Conservation (phyloP, 2,888 invertebrate species). For the Harpalus rubripes region DNA sequence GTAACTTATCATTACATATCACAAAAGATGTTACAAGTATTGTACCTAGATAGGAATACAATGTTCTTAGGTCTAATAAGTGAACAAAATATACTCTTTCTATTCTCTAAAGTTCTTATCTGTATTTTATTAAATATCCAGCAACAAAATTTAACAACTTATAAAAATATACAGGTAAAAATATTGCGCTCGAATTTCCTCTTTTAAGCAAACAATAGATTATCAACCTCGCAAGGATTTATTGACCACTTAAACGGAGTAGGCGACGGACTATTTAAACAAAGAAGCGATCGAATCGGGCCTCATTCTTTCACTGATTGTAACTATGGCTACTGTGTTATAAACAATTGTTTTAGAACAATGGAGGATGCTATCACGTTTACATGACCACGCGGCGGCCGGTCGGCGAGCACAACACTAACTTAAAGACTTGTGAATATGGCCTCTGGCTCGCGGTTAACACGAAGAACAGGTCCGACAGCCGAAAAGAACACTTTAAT, state of each 20-base stretch:
- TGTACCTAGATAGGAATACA: slow-evolving; percentile 61
- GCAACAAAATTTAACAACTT: slow-evolving; percentile 49
- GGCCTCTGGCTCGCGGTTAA: slow-evolving; percentile 44
- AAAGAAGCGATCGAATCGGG: slow-evolving; percentile 62
- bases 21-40: slow-evolving; percentile 58
- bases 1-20: slow-evolving; percentile 56
- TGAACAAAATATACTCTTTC: slow-evolving; percentile 59
- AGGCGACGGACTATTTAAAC: slow-evolving; percentile 62
- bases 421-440: slow-evolving; percentile 43
- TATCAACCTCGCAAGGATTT: slow-evolving; percentile 60
- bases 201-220: slow-evolving; percentile 54
- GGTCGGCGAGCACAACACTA: slow-evolving; percentile 24
- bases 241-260: slow-evolving; percentile 63
- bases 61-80: slow-evolving; percentile 45
- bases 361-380: slow-evolving; percentile 66
- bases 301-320: slow-evolving; percentile 65
- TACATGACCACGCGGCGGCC: slow-evolving; percentile 42
- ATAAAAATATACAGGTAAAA: slow-evolving; percentile 40
- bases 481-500: slow-evolving; percentile 32
- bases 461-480: slow-evolving; percentile 30
- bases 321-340: slow-evolving; percentile 67
- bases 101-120: slow-evolving; percentile 42
- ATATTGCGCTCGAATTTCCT: slow-evolving; percentile 38
- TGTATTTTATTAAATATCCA: slow-evolving; percentile 31
- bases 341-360: slow-evolving; percentile 67